Evolutionary conservation across 2,888 invertebrate genomes (phyloP), one percentile per base, ranked within the genome.

Genomic region (Polyommatus iphigenia): DNA sequence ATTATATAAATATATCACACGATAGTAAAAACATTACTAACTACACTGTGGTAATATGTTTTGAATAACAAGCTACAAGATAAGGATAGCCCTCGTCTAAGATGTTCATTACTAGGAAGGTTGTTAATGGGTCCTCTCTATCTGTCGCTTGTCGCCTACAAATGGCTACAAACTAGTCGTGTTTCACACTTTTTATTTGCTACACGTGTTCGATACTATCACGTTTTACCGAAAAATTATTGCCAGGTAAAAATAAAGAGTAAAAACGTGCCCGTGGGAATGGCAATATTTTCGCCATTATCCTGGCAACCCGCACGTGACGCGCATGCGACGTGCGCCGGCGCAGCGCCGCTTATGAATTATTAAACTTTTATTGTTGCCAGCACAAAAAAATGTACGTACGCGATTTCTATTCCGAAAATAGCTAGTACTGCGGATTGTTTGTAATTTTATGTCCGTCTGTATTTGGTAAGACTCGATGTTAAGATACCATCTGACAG

Each of bases 291-390:
- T 89, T 88, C 85, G 87, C 87, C 86, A 84, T 85, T 88, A 90
- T 89, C 88, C 86, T 84, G 84, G 87, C 84, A 88, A 89, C 88
- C 88, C 83, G 90, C 90, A 91, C 91, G 91, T 91, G 92, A 91
- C 82, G 82, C 85, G 91, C 86, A 88, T 90, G 87, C 89, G 85
- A 87, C 76, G 32, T 86, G 79, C 78, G 80, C 79, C 80, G 83
- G 81, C 82, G 79, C 80, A 83, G 84, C 85, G 82, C 84, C 81
- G 29, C 91, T 91, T 92, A 93, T 93, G 92, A 92, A 93, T 93
- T 92, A 93, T 93, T 92, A 87, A 92, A 87, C 88, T 89, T 91
- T 91, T 93, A 93, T 93, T 93, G 93, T 92, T 87, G 86, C 85
- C 84, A 83, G 82, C 83, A 86, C 87, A 89, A 91, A 92, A 46